A percentile compares a stretch with the other conserved stretches of the same genome.
These are phyloP conservation scores for Eristalis arbustorum DNA, from an alignment of 2,888 invertebrate genomes.

Conservation along the genomic window DNA sequence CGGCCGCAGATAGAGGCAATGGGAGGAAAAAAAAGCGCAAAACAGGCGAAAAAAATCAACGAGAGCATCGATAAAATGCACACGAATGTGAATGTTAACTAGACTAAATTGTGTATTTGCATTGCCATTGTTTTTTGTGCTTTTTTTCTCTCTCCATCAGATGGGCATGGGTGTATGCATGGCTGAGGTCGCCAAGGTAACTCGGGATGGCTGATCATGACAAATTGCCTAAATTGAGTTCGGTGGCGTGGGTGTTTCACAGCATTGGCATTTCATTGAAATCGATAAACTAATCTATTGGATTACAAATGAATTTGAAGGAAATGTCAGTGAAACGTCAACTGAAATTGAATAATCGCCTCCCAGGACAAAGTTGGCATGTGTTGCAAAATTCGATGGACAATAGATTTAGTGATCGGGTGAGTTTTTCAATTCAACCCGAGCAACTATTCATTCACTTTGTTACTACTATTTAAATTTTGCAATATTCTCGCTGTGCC, in stretches of 20 bases:
- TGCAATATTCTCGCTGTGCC: no score
- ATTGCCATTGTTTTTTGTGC: background rate
- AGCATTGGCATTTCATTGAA: background rate
- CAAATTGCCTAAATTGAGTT: background rate
- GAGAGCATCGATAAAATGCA: background rate
- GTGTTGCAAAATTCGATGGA: no score
- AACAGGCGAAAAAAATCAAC: background rate
- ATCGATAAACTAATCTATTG: constrained; percentile 19
- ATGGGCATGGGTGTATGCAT: background rate
- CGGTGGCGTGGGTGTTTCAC: background rate
- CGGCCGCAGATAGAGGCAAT: constrained; percentile 26
- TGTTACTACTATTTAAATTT: no score
- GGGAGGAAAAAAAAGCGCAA: constrained; percentile 11
- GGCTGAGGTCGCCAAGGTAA: background rate
- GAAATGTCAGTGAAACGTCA: constrained; percentile 45
- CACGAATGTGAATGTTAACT: constrained; percentile 60
- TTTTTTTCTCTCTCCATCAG: background rate
- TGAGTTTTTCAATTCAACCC: no score
- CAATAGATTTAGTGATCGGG: no score
- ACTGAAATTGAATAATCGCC: constrained; percentile 19
- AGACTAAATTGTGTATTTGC: constrained; percentile 62
- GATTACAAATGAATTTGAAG: constrained; percentile 12
- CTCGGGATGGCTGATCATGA: no score
- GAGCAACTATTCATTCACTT: no score
- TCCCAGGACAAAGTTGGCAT: no score